A percentile compares a stretch with the other conserved stretches of the same genome.
These are phyloP conservation scores for Lordiphosa fenestrarum DNA, from an alignment of 2,888 invertebrate species.

Conservation along the genomic window DNA sequence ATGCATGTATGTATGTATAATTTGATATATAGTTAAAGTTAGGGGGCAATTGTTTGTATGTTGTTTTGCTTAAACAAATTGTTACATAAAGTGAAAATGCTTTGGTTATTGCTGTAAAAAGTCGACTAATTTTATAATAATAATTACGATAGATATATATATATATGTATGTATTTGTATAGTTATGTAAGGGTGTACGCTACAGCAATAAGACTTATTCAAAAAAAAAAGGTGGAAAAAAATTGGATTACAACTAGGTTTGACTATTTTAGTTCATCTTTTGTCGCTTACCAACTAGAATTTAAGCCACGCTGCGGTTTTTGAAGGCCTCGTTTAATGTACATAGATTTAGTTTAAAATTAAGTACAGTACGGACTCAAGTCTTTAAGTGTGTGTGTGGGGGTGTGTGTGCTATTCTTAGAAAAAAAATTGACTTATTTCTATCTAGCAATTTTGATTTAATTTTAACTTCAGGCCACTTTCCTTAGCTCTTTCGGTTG, in stretches of 20 bases:
- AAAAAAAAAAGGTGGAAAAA: conserved; percentile 12
- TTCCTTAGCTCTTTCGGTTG: conserved; percentile 3
- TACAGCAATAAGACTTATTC: conserved; percentile 24
- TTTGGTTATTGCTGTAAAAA: conserved; percentile 81
- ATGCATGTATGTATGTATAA: too few species aligned
- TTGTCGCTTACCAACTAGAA: conserved; percentile 9
- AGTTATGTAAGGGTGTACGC: conserved; percentile 3
- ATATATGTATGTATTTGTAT: conserved; percentile 12
- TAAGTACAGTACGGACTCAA: conserved; percentile 8
- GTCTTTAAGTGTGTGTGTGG: conserved; percentile 17
- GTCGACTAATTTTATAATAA: conserved; percentile 53
- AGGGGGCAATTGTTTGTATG: conserved; percentile 13
- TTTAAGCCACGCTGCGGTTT: conserved; percentile 79
- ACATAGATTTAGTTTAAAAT: conserved; percentile 31
- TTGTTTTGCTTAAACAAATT: conserved; percentile 1
- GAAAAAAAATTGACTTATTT: conserved; percentile 12
- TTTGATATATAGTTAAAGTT: not conserved
- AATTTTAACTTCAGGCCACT: not conserved
- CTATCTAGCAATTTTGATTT: not conserved
- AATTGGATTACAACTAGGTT: conserved; percentile 15
- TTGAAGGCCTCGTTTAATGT: conserved; percentile 76
- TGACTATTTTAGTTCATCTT: conserved; percentile 23
- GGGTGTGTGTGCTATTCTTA: conserved; percentile 8
- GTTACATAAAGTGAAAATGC: conserved; percentile 69
- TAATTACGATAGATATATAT: conserved; percentile 9